These are phyloP conservation scores for Aquatica leii DNA, from an alignment of 2,888 invertebrate genomes.

Conservation along the genomic window DNA sequence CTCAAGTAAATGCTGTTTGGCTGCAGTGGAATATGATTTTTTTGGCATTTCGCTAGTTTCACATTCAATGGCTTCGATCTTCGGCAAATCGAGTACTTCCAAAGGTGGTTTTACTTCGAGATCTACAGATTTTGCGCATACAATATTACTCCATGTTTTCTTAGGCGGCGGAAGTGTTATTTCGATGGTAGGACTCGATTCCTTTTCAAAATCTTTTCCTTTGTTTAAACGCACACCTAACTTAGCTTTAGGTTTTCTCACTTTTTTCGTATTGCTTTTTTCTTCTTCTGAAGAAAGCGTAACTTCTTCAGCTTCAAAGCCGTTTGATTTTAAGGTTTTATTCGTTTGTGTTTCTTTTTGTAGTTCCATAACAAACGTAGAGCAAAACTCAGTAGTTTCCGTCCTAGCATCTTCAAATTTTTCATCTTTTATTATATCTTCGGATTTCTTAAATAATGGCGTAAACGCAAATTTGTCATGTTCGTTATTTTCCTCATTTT, in stretches of 20 bases:
- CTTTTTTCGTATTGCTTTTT: slow-evolving; percentile 48
- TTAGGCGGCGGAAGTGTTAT: slow-evolving; percentile 50
- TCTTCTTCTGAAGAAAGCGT: slow-evolving; percentile 44
- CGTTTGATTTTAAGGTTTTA: slow-evolving; percentile 34
- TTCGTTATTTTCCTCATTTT: slow-evolving; percentile 5
- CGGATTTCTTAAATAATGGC: slow-evolving; percentile 13
- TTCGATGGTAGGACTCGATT: slow-evolving; percentile 30
- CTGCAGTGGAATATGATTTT: slow-evolving; percentile 31
- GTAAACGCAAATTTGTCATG: slow-evolving; percentile 3
- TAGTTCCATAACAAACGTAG: neutral
- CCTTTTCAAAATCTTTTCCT: slow-evolving; percentile 30
- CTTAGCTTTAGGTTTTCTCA: slow-evolving; percentile 57
- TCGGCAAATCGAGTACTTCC: slow-evolving; percentile 57
- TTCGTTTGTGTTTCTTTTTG: slow-evolving; percentile 17
- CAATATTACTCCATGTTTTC: slow-evolving; percentile 63
- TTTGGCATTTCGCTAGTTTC: slow-evolving; percentile 21
- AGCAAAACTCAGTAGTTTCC: slow-evolving; percentile 31
- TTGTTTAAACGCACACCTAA: slow-evolving; percentile 56
- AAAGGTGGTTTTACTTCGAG: neutral
- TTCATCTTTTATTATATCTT: slow-evolving; percentile 23
- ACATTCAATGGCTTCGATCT: slow-evolving; percentile 26
- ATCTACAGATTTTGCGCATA: slow-evolving; percentile 9
- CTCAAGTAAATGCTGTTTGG: slow-evolving; percentile 30
- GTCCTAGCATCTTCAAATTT: slow-evolving; percentile 27
- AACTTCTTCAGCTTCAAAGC: slow-evolving; percentile 40